Evolutionary conservation across 2,888 invertebrate genomes (phyloP), one percentile per base, ranked within the genome.

Genomic region (Aspidapion aeneum): DNA sequence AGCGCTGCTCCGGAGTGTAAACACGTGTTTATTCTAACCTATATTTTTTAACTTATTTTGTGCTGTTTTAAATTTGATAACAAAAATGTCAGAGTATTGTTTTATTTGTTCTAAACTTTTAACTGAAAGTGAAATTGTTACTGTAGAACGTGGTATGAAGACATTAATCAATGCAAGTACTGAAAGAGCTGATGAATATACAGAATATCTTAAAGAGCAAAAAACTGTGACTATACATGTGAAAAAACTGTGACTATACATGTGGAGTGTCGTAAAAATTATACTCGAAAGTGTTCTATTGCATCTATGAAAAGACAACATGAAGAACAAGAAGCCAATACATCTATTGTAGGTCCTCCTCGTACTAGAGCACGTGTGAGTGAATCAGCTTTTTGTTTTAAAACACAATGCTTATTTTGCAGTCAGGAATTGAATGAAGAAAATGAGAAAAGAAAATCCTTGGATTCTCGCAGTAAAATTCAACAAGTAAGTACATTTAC

Each of bases 331-430:
- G 66, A 72, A 69, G 72, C 72, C 63, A 71, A 68, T 70, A 73
- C 72, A 68, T 73, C 72, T 20, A 68, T 63, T 68, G 64, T 20
- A 68, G 72, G 70, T 71, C 72, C 73, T 67, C 71, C 72, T 72
- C 71, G 69, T 61, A 63, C 58, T 58, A 73, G 71, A 72, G 58
- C 66, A 63, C 72, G 73, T 56, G 48, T 67, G 17, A 75, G 70
- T 72, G 72, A 73, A 67, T 73, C 72, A n/a, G n/a, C n/a, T n/a
- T n/a, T n/a, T n/a, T 72, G 70, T 73, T 74, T 71, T 66, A 69
- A 70, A 71, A 63, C 72, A 62, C 61, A 17, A 59, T 73, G 71
- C 62, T 68, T 72, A 72, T 77, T 77, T 77, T 77, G 77, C 73
- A 74, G 75, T 68, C 57, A 77, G 68, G 68, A 68, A 67, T 72